Conservation (phyloP, 2,113 vertebrate species). For the Lepisosteus oculatus region DNA sequence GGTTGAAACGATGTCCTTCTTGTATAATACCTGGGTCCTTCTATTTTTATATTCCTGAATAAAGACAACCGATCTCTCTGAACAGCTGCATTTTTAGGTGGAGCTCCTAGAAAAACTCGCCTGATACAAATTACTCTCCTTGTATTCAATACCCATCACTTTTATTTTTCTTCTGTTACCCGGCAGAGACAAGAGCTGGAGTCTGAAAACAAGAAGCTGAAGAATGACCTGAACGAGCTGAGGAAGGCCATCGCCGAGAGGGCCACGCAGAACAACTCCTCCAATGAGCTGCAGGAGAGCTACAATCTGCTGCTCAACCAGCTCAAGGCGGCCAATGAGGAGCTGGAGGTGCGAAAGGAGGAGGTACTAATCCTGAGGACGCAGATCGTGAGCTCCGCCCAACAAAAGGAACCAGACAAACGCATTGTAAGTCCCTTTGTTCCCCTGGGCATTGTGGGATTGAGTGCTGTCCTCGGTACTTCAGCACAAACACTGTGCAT, state of each 20-base stretch:
- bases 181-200: conserved; percentile 91
- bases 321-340: conserved; percentile 80
- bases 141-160: no score
- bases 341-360: conserved; percentile 92
- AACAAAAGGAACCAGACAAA: conserved; percentile 51
- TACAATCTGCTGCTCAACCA: conserved; percentile 83
- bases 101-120: no score
- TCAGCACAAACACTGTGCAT: neutral
- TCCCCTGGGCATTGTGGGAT: neutral
- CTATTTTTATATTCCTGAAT: no score
- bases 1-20: no score
- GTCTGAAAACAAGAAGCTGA: conserved; percentile 91
- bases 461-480: neutral
- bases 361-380: conserved; percentile 88
- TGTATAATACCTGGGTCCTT: no score
- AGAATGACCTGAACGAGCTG: conserved; percentile 89
- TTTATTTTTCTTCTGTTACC: neutral
- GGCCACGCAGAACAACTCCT: conserved; percentile 51
- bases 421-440: conserved; percentile 47
- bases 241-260: conserved; percentile 67
- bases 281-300: conserved; percentile 62
- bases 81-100: no score
- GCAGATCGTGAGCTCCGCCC: conserved; percentile 77
- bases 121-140: no score
- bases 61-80: no score